Evolutionary conservation across 2,113 vertebrate genomes (phyloP).

Genomic region (Mobula hypostoma): DNA sequence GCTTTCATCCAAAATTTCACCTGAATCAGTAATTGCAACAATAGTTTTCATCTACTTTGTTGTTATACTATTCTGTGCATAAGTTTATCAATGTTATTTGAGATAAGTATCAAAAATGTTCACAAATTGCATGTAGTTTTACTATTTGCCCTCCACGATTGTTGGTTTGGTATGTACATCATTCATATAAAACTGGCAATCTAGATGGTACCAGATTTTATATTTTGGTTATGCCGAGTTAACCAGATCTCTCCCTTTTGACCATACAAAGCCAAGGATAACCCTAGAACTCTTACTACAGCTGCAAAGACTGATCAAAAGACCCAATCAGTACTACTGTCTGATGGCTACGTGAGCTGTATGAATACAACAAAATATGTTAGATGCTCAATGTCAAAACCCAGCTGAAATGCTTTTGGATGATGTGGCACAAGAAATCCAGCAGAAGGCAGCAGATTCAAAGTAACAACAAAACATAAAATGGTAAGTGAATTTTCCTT

Average conservation of each 20-base stretch:
- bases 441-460: background rate
- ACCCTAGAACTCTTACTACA: background rate
- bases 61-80: too few species aligned
- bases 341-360: background rate
- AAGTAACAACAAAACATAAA: background rate
- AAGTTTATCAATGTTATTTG: background rate
- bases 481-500: background rate
- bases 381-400: background rate
- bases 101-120: background rate
- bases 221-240: background rate
- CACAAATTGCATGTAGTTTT: background rate
- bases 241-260: background rate
- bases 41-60: too few species aligned
- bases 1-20: too few species aligned
- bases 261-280: background rate
- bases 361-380: background rate
- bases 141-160: background rate
- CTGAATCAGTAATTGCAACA: too few species aligned
- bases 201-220: background rate
- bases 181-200: background rate
- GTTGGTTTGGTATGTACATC: background rate
- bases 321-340: background rate
- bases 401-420: background rate
- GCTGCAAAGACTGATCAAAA: background rate
- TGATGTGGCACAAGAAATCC: background rate